phyloP scores from a whole-genome alignment of 2,888 invertebrate species.

The Drosophila flavopinicola region DNA sequence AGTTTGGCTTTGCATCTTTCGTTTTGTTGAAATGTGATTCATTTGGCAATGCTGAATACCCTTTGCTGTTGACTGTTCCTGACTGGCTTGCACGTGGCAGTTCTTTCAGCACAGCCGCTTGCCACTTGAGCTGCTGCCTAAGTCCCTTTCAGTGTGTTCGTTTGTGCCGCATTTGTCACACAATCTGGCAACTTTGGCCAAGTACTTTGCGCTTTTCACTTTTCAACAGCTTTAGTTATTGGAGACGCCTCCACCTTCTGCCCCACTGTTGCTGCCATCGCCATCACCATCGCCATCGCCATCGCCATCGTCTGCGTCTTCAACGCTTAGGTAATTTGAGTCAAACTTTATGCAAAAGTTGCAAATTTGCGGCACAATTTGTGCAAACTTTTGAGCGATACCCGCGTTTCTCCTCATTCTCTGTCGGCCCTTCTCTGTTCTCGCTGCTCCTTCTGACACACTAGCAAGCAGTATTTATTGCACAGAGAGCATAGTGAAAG shows the following conservation, averaged over 20 bases:
- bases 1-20: neutral
- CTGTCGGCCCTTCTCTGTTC: neutral
- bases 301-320: no score
- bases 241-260: no score
- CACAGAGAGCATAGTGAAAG: conserved; percentile 22
- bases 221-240: conserved; percentile 66
- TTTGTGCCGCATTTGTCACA: conserved; percentile 62
- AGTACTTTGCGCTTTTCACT: conserved; percentile 72
- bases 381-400: conserved; percentile 64
- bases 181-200: conserved; percentile 63
- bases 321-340: no score
- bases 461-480: conserved; percentile 30
- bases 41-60: neutral
- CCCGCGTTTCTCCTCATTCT: conserved; percentile 1
- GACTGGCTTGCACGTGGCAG: neutral
- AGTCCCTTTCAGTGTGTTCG: conserved; percentile 2
- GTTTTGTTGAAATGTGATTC: conserved; percentile 8
- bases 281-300: no score
- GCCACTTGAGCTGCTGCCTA: conserved; percentile 4
- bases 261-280: no score
- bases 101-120: neutral
- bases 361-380: conserved; percentile 76
- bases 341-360: conserved; percentile 76
- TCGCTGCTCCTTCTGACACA: neutral
- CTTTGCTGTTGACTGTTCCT: neutral